Conservation (phyloP, 2,888 invertebrate genomes). For the Tromatobia lineatoria region DNA sequence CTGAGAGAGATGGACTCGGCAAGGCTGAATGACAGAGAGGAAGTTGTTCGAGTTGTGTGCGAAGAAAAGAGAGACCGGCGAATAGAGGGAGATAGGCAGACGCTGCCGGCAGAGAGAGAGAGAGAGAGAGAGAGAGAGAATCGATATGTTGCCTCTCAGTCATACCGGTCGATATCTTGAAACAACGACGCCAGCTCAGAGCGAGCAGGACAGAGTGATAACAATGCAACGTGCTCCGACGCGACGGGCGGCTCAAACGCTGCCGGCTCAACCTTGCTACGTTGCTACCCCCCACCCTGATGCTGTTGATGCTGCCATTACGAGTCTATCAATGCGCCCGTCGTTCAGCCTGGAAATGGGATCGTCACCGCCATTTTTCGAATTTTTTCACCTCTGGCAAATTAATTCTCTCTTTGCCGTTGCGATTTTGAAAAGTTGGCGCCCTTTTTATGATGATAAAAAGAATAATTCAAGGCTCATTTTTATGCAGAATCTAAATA, state of each 20-base stretch:
- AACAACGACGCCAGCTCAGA: slow-evolving; percentile 37
- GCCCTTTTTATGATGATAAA: too few relatives aligned
- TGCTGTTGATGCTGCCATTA: neutral
- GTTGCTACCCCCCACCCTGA: neutral
- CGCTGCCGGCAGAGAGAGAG: slow-evolving; percentile 26
- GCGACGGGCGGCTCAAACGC: slow-evolving; percentile 6
- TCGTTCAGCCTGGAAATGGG: neutral
- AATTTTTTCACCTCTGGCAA: too few relatives aligned
- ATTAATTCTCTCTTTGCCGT: too few relatives aligned
- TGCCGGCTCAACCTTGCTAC: slow-evolving; percentile 16
- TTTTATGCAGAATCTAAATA: too few relatives aligned
- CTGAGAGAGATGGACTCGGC: neutral
- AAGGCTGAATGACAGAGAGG: slow-evolving; percentile 33
- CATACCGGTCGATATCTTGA: slow-evolving; percentile 35
- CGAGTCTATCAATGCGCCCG: slow-evolving; percentile 27
- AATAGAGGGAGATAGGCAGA: slow-evolving; percentile 18
- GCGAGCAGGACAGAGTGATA: slow-evolving; percentile 75
- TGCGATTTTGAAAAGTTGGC: too few relatives aligned
- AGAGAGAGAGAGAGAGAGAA: slow-evolving; percentile 64
- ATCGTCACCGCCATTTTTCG: slow-evolving; percentile 56
- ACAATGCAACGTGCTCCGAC: slow-evolving; percentile 77
- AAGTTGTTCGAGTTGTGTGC: neutral
- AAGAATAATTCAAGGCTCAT: too few relatives aligned
- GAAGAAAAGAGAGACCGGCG: slow-evolving; percentile 35
- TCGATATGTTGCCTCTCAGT: slow-evolving; percentile 4